phyloP scores from a whole-genome alignment of 2,113 vertebrate species.

The Microtus richardsoni region DNA sequence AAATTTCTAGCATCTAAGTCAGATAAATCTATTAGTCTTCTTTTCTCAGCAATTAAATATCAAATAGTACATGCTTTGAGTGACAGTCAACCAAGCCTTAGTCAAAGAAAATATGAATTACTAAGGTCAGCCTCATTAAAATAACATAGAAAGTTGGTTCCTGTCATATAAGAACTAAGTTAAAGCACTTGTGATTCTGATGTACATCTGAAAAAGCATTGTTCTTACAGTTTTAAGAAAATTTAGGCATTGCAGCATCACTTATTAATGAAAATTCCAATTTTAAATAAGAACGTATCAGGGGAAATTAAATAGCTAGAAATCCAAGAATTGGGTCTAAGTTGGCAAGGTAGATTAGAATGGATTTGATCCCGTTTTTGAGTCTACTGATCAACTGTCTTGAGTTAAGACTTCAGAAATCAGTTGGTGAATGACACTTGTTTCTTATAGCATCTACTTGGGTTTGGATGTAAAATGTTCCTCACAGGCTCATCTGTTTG shows the following conservation, averaged over 20 bases:
- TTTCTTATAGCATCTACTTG: conserved; percentile 40
- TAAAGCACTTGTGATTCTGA: background rate
- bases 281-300: conserved; percentile 39
- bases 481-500: background rate
- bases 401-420: conserved; percentile 79
- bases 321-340: conserved; percentile 5
- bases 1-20: background rate
- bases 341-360: conserved; percentile 53
- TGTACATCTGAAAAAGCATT: background rate
- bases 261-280: background rate
- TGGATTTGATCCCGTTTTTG: conserved; percentile 70
- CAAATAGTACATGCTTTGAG: background rate
- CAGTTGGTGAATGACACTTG: conserved; percentile 76
- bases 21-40: background rate
- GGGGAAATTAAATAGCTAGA: background rate
- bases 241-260: background rate
- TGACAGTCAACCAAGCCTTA: background rate
- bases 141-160: background rate
- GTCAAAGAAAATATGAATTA: conserved; percentile 60
- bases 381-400: conserved; percentile 78
- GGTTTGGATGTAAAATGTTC: background rate
- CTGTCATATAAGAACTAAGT: background rate
- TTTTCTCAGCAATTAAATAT: background rate
- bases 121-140: conserved; percentile 58
- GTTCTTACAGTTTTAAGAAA: background rate